Evolutionary conservation across 2,113 vertebrate genomes (phyloP), one percentile per base, ranked within the genome.

Genomic region (Seriola dumerili): DNA sequence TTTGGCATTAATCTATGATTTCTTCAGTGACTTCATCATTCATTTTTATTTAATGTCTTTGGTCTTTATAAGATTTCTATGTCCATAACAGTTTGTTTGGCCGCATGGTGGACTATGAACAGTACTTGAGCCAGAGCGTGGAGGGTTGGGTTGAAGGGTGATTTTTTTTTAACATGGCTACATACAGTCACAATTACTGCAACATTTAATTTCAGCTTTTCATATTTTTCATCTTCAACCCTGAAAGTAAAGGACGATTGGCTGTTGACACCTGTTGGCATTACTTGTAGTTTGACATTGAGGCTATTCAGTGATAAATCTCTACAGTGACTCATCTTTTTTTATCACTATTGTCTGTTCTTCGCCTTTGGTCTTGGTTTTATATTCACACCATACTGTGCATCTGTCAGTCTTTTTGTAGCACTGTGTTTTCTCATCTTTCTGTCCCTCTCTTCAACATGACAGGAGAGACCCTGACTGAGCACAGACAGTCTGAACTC

Each of bases 1-100:
- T 88, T 85, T 88, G 84, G 50, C 73, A 42, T 85, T 81, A 42
- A 76, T 79, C 88, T 71, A 40, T 83, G 88, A 73, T 70, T 81
- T 69, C 58, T 81, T 68, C 74, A 38, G 69, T 72, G 74, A 83
- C 69, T 83, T 84, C 71, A 80, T 75, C 64, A 58, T 58, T 42
- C 59, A 65, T 72, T 29, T 58, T 85, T 66, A 50, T 80, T 87
- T 78, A 38, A 72, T 32, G 57, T 81, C 42, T 62, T 61, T 62
- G 38, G 59, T 76, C 42, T 46, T 67, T 6, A 50, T 13, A 36
- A 46, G 44, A 76, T 75, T 46, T 68, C 68, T 75, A 29, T 76
- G 72, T 75, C 80, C 1, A 23, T 55, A 63, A 25, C 66, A 34
- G 72, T 78, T 67, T 67, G 65, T 85, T 66, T 74, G 79, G 29